phyloP scores from a whole-genome alignment of 1,140 invertebrate genomes.

The Nasonia longicornis region DNA sequence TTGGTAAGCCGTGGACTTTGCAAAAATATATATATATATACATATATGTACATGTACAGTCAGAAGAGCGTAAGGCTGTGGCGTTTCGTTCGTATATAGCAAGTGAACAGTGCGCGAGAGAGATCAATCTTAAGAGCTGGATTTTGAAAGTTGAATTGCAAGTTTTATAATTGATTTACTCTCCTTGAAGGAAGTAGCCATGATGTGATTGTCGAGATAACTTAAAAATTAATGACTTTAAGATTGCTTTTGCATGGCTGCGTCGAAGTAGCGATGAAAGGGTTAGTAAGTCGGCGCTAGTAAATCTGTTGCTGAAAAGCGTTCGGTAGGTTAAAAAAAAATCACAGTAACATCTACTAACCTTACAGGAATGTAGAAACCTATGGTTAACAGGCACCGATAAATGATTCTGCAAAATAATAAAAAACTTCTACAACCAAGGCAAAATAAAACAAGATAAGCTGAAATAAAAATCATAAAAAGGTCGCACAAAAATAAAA shows the following conservation, averaged over 20 bases:
- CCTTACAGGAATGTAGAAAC: conserved; percentile 84
- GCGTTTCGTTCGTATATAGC: neutral
- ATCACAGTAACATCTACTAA: conserved; percentile 69
- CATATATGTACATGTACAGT: neutral
- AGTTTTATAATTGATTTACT: too few relatives aligned
- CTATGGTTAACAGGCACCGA: conserved; percentile 87
- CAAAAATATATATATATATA: neutral
- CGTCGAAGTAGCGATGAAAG: conserved; percentile 1
- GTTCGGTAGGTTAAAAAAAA: conserved; percentile 50
- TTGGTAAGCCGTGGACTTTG: neutral
- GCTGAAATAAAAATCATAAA: conserved; percentile 68
- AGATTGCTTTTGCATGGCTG: neutral
- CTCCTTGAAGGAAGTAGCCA: neutral
- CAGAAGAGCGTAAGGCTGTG: neutral
- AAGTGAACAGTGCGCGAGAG: neutral
- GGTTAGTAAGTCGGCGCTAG: conserved; percentile 31
- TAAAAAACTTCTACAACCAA: conserved; percentile 73
- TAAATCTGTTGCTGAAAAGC: conserved; percentile 30
- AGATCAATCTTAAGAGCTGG: neutral
- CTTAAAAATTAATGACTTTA: neutral
- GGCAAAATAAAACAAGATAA: conserved; percentile 72
- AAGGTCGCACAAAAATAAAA: conserved; percentile 29
- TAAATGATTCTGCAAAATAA: conserved; percentile 89
- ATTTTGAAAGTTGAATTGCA: neutral
- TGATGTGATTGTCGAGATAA: neutral